phyloP scores from a whole-genome alignment of 2,888 invertebrate species.

The Apodemia duryi region DNA sequence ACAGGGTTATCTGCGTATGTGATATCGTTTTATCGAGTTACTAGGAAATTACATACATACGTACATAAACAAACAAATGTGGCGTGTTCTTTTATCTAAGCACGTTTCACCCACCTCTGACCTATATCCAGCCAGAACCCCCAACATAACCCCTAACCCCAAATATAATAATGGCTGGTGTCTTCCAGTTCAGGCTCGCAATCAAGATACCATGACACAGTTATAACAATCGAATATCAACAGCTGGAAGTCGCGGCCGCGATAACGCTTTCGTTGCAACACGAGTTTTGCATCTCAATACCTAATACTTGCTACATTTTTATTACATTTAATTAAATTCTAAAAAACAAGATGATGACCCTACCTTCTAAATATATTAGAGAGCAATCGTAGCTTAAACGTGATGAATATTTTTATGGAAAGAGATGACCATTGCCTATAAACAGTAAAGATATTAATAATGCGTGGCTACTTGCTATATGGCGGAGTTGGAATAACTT shows the following conservation, averaged over 20 bases:
- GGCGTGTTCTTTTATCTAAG: background rate
- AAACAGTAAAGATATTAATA: too few relatives aligned
- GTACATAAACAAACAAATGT: conserved; percentile 13
- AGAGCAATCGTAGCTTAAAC: too few relatives aligned
- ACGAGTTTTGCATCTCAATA: conserved; percentile 18
- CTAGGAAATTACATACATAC: background rate
- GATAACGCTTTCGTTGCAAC: conserved; percentile 29
- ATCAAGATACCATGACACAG: conserved; percentile 26
- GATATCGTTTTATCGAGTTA: conserved; percentile 1
- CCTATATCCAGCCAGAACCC: background rate
- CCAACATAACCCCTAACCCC: background rate
- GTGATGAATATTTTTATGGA: too few relatives aligned
- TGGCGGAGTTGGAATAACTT: too few relatives aligned
- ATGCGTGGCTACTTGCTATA: too few relatives aligned
- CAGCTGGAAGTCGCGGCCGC: conserved; percentile 26
- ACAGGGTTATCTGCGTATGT: conserved; percentile 1
- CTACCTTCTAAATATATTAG: too few relatives aligned
- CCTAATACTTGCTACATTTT: background rate
- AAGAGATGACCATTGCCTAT: too few relatives aligned
- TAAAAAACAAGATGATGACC: too few relatives aligned
- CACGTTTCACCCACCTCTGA: background rate
- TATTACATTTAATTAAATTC: too few relatives aligned
- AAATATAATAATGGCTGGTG: conserved; percentile 16
- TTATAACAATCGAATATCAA: conserved; percentile 21
- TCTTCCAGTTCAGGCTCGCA: conserved; percentile 21